Evolutionary conservation across 2,113 vertebrate genomes (phyloP), one percentile per base, ranked within the genome.

Genomic region (Bubo scandiacus): DNA sequence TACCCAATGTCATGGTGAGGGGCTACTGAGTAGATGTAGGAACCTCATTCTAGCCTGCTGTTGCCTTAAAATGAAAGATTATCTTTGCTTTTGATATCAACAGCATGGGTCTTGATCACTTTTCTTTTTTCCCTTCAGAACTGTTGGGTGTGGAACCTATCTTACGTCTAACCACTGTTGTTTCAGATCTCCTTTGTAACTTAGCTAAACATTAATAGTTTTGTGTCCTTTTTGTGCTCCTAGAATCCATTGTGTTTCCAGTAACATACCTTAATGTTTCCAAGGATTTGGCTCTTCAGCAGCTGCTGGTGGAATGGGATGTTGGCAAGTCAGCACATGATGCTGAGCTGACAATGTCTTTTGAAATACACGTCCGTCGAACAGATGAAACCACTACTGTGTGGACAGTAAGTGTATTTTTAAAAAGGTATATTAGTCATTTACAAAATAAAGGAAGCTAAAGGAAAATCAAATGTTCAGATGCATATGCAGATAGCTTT

Each of bases 361-460:
- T 98, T 94, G 97, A 98, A 89, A 98, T 98, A 92, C 63, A 98
- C 87, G 95, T 98, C 57, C 51, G 10, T 86, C 94, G 52, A 95
- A 40, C 19, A 4, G 25, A 81, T 54, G 84, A 68, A 81, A 86
- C 27, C 42, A 58, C 80, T 58, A 47, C 94, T 79, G 72, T 97
- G 81, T 86, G 92, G 95, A 95, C 52, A 70, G 98, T 98, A 97
- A 98, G 98, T 97, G 47, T 80, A 21, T 84, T 86, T 86, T 61
- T 11, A 23, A 67, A 63, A 42, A 57, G 13, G 0, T 61, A 1
- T n/a, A 27, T 17, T 62, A 71, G 8, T 25, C 34, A 36, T 63
- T 93, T 83, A 12, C 29, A 55, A 4, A 63, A 26, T 15, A 55
- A 82, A 61, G 19, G 4, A 86, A 75, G 10, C 36, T 65, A 45